Conservation (phyloP, 2,113 vertebrate genomes). For the Tautogolabrus adspersus region DNA sequence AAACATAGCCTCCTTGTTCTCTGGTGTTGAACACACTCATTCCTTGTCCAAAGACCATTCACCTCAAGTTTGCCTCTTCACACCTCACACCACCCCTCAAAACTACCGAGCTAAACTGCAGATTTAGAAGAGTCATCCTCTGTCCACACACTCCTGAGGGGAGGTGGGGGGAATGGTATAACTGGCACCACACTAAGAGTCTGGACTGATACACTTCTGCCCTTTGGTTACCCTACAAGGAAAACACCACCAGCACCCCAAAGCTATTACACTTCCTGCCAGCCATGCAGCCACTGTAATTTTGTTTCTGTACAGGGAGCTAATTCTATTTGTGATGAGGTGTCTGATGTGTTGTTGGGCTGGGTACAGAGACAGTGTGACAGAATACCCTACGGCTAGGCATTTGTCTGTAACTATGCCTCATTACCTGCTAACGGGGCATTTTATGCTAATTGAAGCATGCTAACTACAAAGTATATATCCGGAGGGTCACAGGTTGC, state of each 20-base stretch:
- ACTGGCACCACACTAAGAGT: constrained; percentile 66
- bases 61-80: constrained; percentile 72
- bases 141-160: constrained; percentile 50
- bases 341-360: constrained; percentile 44
- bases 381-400: constrained; percentile 39
- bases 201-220: constrained; percentile 62
- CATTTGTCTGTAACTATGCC: constrained; percentile 39
- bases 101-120: constrained; percentile 57
- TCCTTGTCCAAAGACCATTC: constrained; percentile 66
- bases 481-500: not conserved
- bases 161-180: constrained; percentile 54
- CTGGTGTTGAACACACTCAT: constrained; percentile 62
- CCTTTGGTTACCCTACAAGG: constrained; percentile 53
- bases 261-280: constrained; percentile 57
- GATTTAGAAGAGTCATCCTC: constrained; percentile 64
- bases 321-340: constrained; percentile 76
- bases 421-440: constrained; percentile 24
- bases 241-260: constrained; percentile 57
- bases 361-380: constrained; percentile 27
- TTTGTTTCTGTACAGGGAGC: constrained; percentile 60
- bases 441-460: constrained; percentile 33
- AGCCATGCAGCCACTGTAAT: constrained; percentile 49
- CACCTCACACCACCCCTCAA: constrained; percentile 44
- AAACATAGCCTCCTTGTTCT: constrained; percentile 55
- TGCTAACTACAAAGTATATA: not conserved